These are phyloP conservation scores for Orussus abietinus DNA, from an alignment of 1,140 invertebrate genomes.

Conservation along the genomic window DNA sequence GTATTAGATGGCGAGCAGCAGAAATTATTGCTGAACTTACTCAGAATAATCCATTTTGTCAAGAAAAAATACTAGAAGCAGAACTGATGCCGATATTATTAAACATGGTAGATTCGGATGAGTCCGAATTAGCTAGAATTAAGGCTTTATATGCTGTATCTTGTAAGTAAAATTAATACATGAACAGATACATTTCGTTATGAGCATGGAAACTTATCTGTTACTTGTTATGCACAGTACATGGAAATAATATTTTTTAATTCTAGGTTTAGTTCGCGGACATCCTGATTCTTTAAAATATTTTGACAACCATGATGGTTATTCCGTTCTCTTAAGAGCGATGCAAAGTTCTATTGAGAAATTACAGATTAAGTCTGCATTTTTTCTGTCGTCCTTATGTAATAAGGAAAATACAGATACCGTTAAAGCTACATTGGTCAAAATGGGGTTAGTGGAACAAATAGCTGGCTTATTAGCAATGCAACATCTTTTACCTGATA, in stretches of 20 bases:
- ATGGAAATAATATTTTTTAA: slow-evolving; percentile 12
- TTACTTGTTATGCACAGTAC: no score
- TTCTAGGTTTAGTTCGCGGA: slow-evolving; percentile 61
- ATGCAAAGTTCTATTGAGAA: slow-evolving; percentile 60
- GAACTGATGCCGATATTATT: slow-evolving; percentile 63
- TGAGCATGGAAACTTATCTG: no score
- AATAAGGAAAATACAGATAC: slow-evolving; percentile 57
- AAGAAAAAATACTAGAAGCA: slow-evolving; percentile 60
- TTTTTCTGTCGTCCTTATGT: slow-evolving; percentile 63
- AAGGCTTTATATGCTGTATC: slow-evolving; percentile 75
- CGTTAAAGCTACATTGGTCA: slow-evolving; percentile 49
- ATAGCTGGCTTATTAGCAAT: slow-evolving; percentile 50
- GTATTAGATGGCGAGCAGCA: slow-evolving; percentile 61
- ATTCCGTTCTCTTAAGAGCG: slow-evolving; percentile 58
- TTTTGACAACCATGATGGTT: slow-evolving; percentile 62
- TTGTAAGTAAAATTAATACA: slow-evolving; percentile 63
- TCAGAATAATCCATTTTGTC: slow-evolving; percentile 78
- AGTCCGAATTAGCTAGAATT: slow-evolving; percentile 54
- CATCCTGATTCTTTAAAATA: slow-evolving; percentile 55
- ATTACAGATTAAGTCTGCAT: slow-evolving; percentile 66
- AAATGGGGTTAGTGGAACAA: slow-evolving; percentile 61
- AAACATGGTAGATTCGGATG: slow-evolving; percentile 62
- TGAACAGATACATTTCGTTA: no score
- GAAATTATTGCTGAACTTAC: slow-evolving; percentile 67
- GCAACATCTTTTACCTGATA: slow-evolving; percentile 42